Evolutionary conservation across 1,140 invertebrate species (phyloP).

Genomic region (Musca domestica): DNA sequence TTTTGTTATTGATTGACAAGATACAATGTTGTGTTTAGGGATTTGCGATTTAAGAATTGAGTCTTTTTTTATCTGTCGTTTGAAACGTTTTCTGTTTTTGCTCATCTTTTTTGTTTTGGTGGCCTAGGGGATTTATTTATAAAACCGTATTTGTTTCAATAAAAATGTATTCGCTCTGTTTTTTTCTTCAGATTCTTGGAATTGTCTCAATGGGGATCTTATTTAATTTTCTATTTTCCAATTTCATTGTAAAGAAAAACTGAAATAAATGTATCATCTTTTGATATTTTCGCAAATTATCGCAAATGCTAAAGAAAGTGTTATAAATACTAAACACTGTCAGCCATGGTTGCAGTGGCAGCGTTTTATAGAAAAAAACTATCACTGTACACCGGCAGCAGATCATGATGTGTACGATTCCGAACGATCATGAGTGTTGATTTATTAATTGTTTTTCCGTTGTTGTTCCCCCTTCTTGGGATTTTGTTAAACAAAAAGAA

Average conservation of each 20-base stretch:
- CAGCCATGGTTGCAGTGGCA: too few species aligned
- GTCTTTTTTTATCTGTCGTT: not conserved
- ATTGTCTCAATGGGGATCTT: too few species aligned
- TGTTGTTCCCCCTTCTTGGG: too few species aligned
- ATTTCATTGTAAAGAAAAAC: not conserved
- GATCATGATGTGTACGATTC: too few species aligned
- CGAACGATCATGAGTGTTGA: too few species aligned
- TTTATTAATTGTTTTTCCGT: too few species aligned
- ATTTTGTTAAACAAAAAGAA: too few species aligned
- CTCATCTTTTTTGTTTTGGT: not conserved
- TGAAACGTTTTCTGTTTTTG: not conserved
- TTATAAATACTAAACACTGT: constrained; percentile 16
- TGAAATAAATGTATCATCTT: constrained; percentile 9
- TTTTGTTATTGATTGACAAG: constrained; percentile 5
- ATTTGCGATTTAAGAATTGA: not conserved
- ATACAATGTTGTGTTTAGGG: not conserved
- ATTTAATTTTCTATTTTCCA: not conserved
- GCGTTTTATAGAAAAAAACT: too few species aligned
- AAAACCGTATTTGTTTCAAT: too few species aligned
- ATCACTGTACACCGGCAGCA: too few species aligned
- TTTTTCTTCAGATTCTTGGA: too few species aligned
- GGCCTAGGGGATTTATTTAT: not conserved
- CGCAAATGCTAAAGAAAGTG: constrained; percentile 5
- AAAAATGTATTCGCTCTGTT: too few species aligned
- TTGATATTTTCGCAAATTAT: constrained; percentile 21